Base-by-base conservation (phyloP, 2,113 vertebrate species). In the Suncus etruscus region DNA sequence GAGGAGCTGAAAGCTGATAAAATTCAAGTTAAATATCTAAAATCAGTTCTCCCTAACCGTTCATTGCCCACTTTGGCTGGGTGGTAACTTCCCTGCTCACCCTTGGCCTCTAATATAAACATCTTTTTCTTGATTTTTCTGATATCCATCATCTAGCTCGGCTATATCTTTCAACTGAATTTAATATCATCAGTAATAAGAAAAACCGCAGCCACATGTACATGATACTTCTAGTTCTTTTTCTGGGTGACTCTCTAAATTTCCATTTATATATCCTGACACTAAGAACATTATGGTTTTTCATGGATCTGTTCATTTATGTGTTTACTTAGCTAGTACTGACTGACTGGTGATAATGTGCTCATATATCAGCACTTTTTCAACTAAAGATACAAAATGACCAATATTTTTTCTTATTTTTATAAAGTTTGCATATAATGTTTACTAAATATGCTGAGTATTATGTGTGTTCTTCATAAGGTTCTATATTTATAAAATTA, bases 391-490 rank as follows among this genome's bases (percentile, higher is more conserved):
- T 32, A 39, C 2, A 63, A 75, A 80, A 11, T 50, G 7, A 66
- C 25, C 39, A 61, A 20, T 7, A 65, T 22, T 65, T 7, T 58
- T 70, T 32, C 61, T 87, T 69, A 79, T 0, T 75, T 3, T 76
- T 39, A 24, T 9, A 2, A 6, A 80, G 11, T 14, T 88, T 76
- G 3, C 27, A 31, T 31, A 20, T 25, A 74, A 29, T 83, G 7
- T 77, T 91, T 76, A 66, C 51, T 51, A 51, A 82, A 91, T n/a
- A 14, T 90, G 32, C 18, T 27, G 68, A 74, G 11, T 45, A 91
- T 29, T 83, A 73, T 66, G 47, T 15, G 8, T 45, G 65, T 39
- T 39, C 22, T 85, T 80, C 18, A 11, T 63, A 80, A 81, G 22
- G 68, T 68, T 54, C 50, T 32, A 14, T 14, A 89, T 16, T 48